A percentile compares a stretch with the other conserved stretches of the same genome.
phyloP scores from a whole-genome alignment of 1,140 invertebrate genomes.

The Drosophila kurseongensis region DNA sequence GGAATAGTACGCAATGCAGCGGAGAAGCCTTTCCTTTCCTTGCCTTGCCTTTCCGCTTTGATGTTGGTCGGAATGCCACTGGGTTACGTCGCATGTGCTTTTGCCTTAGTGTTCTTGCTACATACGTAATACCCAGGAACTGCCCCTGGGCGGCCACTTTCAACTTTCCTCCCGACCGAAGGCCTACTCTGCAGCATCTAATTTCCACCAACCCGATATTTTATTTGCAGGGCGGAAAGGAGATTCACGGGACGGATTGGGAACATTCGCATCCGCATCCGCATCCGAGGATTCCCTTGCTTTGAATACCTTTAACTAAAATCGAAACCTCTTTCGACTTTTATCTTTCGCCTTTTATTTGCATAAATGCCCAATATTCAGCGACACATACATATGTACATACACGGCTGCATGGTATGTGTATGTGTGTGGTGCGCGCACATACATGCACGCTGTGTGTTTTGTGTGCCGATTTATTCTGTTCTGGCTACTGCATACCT shows the following conservation, averaged over 20 bases:
- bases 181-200: too few species aligned
- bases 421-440: background rate
- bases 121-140: conserved; percentile 8
- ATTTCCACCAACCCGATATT: background rate
- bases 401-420: background rate
- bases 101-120: conserved; percentile 1
- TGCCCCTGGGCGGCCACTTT: background rate
- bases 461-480: conserved; percentile 16
- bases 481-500: conserved; percentile 55
- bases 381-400: conserved; percentile 8
- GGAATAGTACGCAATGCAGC: background rate
- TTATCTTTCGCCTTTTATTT: conserved; percentile 11
- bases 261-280: too few species aligned
- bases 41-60: conserved; percentile 1
- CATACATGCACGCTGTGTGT: background rate
- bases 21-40: background rate
- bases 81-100: conserved; percentile 13
- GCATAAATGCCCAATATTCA: conserved; percentile 23
- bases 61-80: conserved; percentile 5
- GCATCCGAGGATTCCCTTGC: too few species aligned
- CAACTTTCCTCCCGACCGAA: background rate
- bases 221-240: background rate
- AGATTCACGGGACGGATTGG: too few species aligned
- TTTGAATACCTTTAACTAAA: background rate
- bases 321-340: conserved; percentile 5